These are phyloP conservation scores for Macroglossus sobrinus DNA, from an alignment of 2,113 vertebrate species.

Conservation along the genomic window DNA sequence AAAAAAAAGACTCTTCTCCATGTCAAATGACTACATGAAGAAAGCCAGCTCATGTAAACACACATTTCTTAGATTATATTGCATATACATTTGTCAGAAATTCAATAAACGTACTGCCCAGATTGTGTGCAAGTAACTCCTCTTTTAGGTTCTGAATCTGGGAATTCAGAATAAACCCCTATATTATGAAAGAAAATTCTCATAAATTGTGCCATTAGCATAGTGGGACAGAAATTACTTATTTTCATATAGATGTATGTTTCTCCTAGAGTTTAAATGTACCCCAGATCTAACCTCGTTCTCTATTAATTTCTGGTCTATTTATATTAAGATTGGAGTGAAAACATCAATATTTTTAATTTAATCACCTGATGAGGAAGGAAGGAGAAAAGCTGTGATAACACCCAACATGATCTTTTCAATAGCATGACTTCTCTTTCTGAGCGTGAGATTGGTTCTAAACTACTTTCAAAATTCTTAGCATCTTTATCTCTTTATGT, in stretches of 20 bases:
- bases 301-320: slow-evolving; percentile 37
- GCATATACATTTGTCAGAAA: not conserved
- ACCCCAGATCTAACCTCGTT: not conserved
- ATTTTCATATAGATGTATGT: not conserved
- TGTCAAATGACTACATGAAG: not conserved
- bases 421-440: slow-evolving; percentile 7
- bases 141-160: not conserved
- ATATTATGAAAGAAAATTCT: not conserved
- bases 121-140: not conserved
- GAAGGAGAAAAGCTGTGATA: not conserved
- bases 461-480: not conserved
- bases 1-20: not conserved
- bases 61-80: not conserved
- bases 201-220: not conserved
- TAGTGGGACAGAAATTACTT: not conserved
- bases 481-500: not conserved
- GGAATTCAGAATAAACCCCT: not conserved
- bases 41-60: not conserved
- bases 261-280: slow-evolving; percentile 28
- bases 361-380: not conserved
- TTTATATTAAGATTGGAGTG: slow-evolving; percentile 39
- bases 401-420: not conserved
- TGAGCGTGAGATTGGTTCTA: not conserved
- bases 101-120: not conserved
- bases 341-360: slow-evolving; percentile 37